These are phyloP conservation scores for Fopius arisanus DNA, from an alignment of 1,140 invertebrate genomes.

Conservation along the genomic window DNA sequence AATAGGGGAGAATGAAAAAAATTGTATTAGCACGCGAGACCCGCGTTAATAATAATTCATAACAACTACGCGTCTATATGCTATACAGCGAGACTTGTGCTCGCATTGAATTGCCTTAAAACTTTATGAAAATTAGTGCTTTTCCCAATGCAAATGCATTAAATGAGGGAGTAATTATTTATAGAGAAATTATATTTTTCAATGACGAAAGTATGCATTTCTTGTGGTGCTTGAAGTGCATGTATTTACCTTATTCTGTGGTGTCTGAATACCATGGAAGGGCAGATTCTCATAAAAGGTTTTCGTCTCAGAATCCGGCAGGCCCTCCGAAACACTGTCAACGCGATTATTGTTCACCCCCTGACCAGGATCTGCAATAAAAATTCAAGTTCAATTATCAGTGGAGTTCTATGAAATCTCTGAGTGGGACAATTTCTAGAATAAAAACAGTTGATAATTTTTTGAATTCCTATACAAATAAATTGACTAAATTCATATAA, in stretches of 20 bases:
- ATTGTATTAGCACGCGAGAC: background rate
- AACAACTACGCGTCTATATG: background rate
- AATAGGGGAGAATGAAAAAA: background rate
- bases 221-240: background rate
- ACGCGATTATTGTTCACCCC: conserved; percentile 59
- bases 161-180: conserved; percentile 1
- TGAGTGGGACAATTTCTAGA: too few species aligned
- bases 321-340: conserved; percentile 60
- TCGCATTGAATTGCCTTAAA: background rate
- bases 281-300: conserved; percentile 93
- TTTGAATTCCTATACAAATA: background rate
- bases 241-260: conserved; percentile 84
- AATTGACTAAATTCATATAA: background rate
- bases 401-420: too few species aligned
- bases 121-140: background rate
- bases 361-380: conserved; percentile 61
- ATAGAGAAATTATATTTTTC: background rate
- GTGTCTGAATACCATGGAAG: conserved; percentile 89
- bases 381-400: background rate
- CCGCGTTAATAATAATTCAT: background rate
- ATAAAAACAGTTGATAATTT: too few species aligned
- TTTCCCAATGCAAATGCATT: background rate
- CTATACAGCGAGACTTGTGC: background rate
- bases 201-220: background rate
- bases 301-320: conserved; percentile 65